Conservation (phyloP, 2,888 invertebrate genomes). For the Hololepta plana region DNA sequence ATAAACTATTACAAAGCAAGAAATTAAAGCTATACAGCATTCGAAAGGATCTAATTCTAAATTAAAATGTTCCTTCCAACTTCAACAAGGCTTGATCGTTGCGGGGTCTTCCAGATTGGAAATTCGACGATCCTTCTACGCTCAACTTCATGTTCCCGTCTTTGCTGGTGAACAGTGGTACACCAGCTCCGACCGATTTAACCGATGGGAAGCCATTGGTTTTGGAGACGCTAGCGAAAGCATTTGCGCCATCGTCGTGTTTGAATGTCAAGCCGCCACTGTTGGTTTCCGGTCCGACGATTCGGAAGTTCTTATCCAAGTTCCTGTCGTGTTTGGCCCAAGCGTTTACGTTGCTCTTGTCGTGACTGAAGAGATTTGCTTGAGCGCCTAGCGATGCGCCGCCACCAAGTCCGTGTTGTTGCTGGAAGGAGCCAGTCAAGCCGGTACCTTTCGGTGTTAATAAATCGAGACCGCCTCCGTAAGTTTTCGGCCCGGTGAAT, state of each 20-base stretch:
- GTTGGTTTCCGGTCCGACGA: constrained; percentile 6
- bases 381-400: constrained; percentile 2
- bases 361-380: constrained; percentile 1
- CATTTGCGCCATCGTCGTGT: constrained; percentile 5
- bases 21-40: too few species aligned
- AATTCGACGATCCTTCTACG: too few species aligned
- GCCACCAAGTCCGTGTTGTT: constrained; percentile 4
- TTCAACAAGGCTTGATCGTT: too few species aligned
- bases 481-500: constrained; percentile 1
- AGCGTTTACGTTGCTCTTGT: constrained; percentile 5
- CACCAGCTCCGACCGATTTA: constrained; percentile 5
- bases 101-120: too few species aligned
- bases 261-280: constrained; percentile 6
- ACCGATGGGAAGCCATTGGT: constrained; percentile 4
- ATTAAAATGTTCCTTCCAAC: too few species aligned
- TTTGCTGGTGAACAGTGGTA: constrained; percentile 4
- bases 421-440: constrained; percentile 3
- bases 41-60: too few species aligned
- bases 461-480: not conserved
- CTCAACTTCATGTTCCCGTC: constrained; percentile 3
- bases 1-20: too few species aligned
- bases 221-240: constrained; percentile 3
- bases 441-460: constrained; percentile 1
- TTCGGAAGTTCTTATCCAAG: constrained; percentile 6
- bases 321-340: constrained; percentile 8